These are phyloP conservation scores for Macroteleia sp. DNA, from an alignment of 2,888 invertebrate species.

Conservation along the genomic window DNA sequence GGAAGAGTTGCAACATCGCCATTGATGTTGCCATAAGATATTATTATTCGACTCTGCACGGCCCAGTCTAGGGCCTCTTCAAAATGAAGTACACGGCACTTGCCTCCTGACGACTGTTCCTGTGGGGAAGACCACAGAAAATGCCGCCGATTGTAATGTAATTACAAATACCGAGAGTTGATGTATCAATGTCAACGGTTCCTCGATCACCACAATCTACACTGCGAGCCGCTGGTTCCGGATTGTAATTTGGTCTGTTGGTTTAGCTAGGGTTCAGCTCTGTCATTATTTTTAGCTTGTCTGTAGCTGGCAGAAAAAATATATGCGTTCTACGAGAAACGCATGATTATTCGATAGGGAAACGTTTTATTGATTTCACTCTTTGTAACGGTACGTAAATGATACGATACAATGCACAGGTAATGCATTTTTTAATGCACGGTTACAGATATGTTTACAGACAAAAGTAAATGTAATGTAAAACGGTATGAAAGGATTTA, in stretches of 20 bases:
- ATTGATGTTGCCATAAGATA: conserved; percentile 19
- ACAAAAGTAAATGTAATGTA: too few relatives aligned
- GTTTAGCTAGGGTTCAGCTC: conserved; percentile 24
- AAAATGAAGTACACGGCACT: conserved; percentile 31
- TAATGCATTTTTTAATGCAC: too few relatives aligned
- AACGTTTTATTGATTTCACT: conserved; percentile 38
- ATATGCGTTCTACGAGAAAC: conserved; percentile 5
- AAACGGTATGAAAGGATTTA: too few relatives aligned
- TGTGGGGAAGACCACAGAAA: conserved; percentile 20
- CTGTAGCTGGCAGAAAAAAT: conserved; percentile 7
- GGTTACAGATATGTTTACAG: too few relatives aligned
- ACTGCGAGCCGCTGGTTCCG: conserved; percentile 2
- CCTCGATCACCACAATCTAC: conserved; percentile 7
- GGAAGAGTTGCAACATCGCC: conserved; percentile 16
- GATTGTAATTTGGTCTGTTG: conserved; percentile 29
- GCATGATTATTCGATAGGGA: conserved; percentile 13
- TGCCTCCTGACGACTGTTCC: conserved; percentile 27
- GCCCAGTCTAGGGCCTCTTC: neutral
- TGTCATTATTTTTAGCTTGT: conserved; percentile 31
- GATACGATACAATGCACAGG: too few relatives aligned
- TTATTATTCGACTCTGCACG: conserved; percentile 32
- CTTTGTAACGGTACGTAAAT: conserved; percentile 21
- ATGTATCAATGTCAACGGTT: conserved; percentile 45
- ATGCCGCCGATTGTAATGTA: conserved; percentile 33
- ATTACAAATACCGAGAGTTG: conserved; percentile 25